Evolutionary conservation across 2,797 vertebrate species (phyloP).

Genomic region (Falco berigora): DNA sequence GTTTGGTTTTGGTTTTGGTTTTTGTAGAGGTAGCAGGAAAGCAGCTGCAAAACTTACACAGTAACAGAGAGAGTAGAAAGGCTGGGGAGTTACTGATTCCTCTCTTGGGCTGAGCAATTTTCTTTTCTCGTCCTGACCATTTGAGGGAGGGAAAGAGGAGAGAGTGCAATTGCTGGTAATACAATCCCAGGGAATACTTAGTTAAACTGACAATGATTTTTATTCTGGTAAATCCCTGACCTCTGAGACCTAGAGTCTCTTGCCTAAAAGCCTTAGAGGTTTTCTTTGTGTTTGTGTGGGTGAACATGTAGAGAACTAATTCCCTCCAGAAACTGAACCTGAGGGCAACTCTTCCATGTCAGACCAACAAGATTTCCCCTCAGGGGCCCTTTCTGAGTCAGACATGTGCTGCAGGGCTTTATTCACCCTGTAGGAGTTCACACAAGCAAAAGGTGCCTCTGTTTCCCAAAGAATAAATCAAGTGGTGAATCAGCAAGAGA

Average conservation of each 20-base stretch:
- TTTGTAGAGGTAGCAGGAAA: neutral
- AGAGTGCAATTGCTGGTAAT: neutral
- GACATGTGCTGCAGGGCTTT: neutral
- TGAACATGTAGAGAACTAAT: neutral
- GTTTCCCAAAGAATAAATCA: neutral
- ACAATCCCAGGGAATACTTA: conserved; percentile 14
- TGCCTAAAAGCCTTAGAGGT: neutral
- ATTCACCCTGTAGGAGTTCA: neutral
- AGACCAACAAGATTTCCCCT: neutral
- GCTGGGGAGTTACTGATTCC: neutral
- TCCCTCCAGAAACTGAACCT: conserved; percentile 7
- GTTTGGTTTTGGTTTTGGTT: neutral
- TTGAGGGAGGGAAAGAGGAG: neutral
- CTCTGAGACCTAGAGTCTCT: neutral
- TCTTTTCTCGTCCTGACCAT: neutral
- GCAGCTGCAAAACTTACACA: neutral
- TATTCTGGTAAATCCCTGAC: conserved; percentile 37
- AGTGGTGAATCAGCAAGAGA: conserved; percentile 15
- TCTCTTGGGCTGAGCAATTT: neutral
- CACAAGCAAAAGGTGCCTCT: neutral
- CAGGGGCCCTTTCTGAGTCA: neutral
- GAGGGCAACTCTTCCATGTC: neutral
- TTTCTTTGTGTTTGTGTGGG: conserved; percentile 2
- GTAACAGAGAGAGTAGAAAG: neutral
- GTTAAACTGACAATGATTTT: conserved; percentile 30